Evolutionary conservation across 2,113 vertebrate species (phyloP).

Genomic region (Scomber scombrus): DNA sequence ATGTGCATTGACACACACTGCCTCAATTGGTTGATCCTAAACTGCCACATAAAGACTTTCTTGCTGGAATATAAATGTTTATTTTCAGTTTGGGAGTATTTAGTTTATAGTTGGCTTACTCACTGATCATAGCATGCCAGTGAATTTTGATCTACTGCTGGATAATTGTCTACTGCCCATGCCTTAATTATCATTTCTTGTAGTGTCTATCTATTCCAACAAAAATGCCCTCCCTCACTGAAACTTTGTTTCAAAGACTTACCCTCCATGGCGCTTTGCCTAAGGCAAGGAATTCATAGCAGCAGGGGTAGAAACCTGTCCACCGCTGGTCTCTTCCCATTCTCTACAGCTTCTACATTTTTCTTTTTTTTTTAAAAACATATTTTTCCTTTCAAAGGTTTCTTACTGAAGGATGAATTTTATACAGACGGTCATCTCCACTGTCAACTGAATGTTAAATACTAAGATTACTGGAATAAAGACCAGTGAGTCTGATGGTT

Average conservation of each 20-base stretch:
- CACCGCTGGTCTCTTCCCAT: conserved; percentile 40
- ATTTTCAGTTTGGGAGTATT: too few relatives aligned
- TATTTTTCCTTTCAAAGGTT: conserved; percentile 32
- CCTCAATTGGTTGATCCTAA: conserved; percentile 2
- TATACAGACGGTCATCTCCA: conserved; percentile 27
- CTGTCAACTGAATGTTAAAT: conserved; percentile 41
- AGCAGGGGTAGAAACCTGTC: conserved; percentile 55
- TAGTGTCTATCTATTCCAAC: neutral
- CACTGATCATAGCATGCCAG: neutral
- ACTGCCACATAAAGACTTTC: neutral
- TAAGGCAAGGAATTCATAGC: conserved; percentile 51
- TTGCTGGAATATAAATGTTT: neutral
- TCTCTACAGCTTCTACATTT: conserved; percentile 34
- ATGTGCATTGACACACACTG: conserved; percentile 14
- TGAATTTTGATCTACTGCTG: neutral
- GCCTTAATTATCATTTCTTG: conserved; percentile 13
- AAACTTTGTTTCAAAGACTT: conserved; percentile 48
- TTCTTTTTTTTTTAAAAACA: neutral
- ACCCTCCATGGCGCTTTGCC: conserved; percentile 15
- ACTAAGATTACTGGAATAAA: conserved; percentile 8
- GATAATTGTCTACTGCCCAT: conserved; percentile 5
- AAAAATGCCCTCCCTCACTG: neutral
- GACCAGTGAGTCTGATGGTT: conserved; percentile 14
- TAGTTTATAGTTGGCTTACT: neutral
- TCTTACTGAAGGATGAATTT: conserved; percentile 33